Evolutionary conservation across 2,113 vertebrate genomes (phyloP).

Genomic region (Platysternon megacephalum): DNA sequence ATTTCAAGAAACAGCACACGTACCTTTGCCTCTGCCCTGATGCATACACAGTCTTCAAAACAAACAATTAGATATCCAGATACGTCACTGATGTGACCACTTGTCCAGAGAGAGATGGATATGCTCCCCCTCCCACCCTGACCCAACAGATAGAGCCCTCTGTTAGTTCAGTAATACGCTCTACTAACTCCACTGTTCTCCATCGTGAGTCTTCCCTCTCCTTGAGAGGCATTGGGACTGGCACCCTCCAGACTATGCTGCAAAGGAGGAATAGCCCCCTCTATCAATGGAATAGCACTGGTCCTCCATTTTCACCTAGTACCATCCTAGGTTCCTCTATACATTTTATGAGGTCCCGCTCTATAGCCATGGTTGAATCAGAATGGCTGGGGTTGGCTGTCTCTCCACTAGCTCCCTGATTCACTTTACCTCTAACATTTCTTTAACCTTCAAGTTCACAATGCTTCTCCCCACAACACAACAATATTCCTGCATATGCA

Average conservation of each 20-base stretch:
- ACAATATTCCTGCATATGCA: background rate
- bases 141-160: rapidly evolving
- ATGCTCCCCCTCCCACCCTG: rapidly evolving
- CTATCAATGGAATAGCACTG: background rate
- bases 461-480: background rate
- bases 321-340: rapidly evolving
- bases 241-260: background rate
- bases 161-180: background rate
- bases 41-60: background rate
- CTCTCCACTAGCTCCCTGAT: background rate
- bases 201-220: background rate
- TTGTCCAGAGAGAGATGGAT: background rate
- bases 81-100: background rate
- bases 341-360: background rate
- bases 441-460: background rate
- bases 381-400: background rate
- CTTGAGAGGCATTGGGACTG: background rate
- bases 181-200: background rate
- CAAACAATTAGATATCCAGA: background rate
- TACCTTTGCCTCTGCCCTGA: background rate
- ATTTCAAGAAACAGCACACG: background rate
- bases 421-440: background rate
- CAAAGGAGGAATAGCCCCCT: background rate
- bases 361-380: rapidly evolving
- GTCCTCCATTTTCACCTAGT: background rate